phyloP scores from a whole-genome alignment of 1,140 invertebrate genomes.

The Paracyclopina nana region DNA sequence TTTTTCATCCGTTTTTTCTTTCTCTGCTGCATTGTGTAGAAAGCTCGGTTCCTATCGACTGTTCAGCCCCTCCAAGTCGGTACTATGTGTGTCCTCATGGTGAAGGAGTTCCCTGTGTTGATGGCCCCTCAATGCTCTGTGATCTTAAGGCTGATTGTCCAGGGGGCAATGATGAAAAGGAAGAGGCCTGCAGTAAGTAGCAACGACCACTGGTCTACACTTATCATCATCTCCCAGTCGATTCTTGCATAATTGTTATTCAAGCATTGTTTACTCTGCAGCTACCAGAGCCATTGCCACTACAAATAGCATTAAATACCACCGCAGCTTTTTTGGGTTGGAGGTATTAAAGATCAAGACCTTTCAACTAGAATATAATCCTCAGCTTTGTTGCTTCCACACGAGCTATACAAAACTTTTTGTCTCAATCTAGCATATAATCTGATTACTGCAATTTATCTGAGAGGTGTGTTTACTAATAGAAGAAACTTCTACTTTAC shows the following conservation, averaged over 20 bases:
- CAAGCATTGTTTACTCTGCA: neutral
- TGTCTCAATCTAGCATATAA: neutral
- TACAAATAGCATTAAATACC: neutral
- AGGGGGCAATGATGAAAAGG: slow-evolving; percentile 6
- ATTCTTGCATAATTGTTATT: neutral
- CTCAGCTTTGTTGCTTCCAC: neutral
- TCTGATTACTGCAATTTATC: too few species aligned
- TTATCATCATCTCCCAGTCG: neutral
- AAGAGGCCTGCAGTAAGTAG: neutral
- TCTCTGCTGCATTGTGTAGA: neutral
- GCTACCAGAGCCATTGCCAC: neutral
- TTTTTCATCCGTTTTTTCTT: neutral
- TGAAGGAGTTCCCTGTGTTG: slow-evolving; percentile 2
- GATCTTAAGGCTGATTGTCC: slow-evolving; percentile 12
- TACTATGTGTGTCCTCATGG: slow-evolving; percentile 3
- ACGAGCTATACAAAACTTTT: neutral
- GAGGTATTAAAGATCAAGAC: neutral
- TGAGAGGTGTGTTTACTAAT: too few species aligned
- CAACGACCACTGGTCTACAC: neutral
- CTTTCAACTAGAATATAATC: neutral
- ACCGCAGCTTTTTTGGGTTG: neutral
- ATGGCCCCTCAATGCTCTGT: slow-evolving; percentile 7
- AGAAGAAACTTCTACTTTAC: too few species aligned
- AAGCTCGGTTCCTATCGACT: slow-evolving; percentile 6
- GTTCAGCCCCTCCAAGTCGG: neutral